Evolutionary conservation across 92 coral and sea anemone genomes (phyloP).

Genomic region (Isaurus tuberculatus): DNA sequence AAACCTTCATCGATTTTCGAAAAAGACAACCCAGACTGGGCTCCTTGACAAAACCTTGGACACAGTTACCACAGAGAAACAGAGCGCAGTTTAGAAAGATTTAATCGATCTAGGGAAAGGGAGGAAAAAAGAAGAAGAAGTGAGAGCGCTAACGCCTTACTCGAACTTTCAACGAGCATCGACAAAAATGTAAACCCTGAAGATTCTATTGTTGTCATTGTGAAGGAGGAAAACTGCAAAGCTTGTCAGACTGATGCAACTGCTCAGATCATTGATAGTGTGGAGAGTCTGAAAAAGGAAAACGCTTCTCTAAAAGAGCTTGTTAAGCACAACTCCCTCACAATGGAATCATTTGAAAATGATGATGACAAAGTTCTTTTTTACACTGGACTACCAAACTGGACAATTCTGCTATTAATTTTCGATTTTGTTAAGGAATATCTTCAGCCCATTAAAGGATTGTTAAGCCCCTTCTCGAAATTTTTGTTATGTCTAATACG

Average conservation of each 20-base stretch:
- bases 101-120: constrained; percentile 37
- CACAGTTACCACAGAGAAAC: constrained; percentile 27
- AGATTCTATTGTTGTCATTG: not conserved
- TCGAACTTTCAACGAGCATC: constrained; percentile 2
- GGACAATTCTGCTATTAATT: constrained; percentile 47
- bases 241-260: constrained; percentile 29
- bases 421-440: constrained; percentile 44
- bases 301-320: constrained; percentile 39
- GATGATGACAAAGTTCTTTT: constrained; percentile 34
- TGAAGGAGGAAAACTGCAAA: not conserved
- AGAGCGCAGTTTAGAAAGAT: constrained; percentile 40
- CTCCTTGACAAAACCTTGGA: constrained; percentile 37
- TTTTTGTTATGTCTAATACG: no score
- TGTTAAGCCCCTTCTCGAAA: no score
- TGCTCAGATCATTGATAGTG: constrained; percentile 2
- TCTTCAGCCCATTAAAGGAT: no score
- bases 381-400: constrained; percentile 49
- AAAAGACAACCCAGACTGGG: constrained; percentile 60
- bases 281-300: constrained; percentile 15
- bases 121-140: constrained; percentile 43
- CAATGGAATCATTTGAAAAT: not conserved
- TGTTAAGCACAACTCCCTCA: constrained; percentile 16
- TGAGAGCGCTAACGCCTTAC: constrained; percentile 49
- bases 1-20: constrained; percentile 54
- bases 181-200: not conserved